Evolutionary conservation across 2,888 invertebrate species (phyloP).

Genomic region (Entomobrya multifasciata): DNA sequence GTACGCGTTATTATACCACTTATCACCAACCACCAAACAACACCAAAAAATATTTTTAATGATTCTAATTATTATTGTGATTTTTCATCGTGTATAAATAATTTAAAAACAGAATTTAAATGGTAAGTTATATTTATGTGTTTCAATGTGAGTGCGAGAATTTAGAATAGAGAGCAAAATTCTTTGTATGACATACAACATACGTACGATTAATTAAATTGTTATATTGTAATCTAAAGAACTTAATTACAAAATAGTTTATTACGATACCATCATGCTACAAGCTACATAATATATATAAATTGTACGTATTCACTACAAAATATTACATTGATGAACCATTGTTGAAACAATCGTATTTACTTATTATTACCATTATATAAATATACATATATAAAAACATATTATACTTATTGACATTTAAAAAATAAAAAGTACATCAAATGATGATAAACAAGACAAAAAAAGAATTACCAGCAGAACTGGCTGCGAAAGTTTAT

Average conservation of each 20-base stretch:
- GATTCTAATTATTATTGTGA: constrained; percentile 63
- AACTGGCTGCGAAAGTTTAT: too few species aligned
- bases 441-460: constrained; percentile 49
- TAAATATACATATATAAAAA: constrained; percentile 22
- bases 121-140: background rate
- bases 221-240: too few species aligned
- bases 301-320: background rate
- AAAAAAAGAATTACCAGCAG: too few species aligned
- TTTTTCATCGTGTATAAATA: constrained; percentile 42
- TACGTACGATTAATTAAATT: too few species aligned
- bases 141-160: constrained; percentile 39
- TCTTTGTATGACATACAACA: too few species aligned
- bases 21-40: too few species aligned
- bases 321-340: constrained; percentile 51
- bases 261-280: background rate
- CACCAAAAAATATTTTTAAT: constrained; percentile 23
- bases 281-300: constrained; percentile 9
- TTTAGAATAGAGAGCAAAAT: background rate
- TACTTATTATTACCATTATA: constrained; percentile 55
- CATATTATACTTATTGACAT: constrained; percentile 47
- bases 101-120: background rate
- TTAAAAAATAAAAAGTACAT: constrained; percentile 50
- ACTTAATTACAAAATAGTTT: background rate
- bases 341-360: constrained; percentile 71
- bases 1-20: constrained; percentile 51